Evolutionary conservation across 2,113 vertebrate genomes (phyloP), one percentile per base, ranked within the genome.

Genomic region (Pyxicephalus adspersus): DNA sequence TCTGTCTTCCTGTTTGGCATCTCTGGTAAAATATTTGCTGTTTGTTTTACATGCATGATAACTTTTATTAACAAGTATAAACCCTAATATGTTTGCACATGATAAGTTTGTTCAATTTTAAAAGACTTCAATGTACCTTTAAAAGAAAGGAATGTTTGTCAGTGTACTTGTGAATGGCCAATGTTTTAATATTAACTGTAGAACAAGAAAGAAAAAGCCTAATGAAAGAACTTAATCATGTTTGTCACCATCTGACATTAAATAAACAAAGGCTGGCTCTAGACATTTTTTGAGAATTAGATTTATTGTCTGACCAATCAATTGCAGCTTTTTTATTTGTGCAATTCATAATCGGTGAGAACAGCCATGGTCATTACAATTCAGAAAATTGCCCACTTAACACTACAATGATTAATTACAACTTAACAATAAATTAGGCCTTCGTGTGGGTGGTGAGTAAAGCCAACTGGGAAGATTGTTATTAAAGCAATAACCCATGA

Each of bases 401-500:
- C 29, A 23, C 17, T 28, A 68, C 8, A 74, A 60, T 58, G 65
- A 80, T 61, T 45, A 51, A 50, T 60, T 58, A 51, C 51, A 7
- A n/a, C 64, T 50, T 61, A 50, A 68, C 51, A 17, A 70, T 61
- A 70, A 60, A 70, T 61, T 28, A 51, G 29, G 54, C 29, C 7
- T 70, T 45, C 8, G 34, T 38, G 31, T 70, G 77, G 50, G 54
- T 70, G 34, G 77, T 28, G 51, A 68, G 11, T 25, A 54, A 17
- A 58, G 18, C 23, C 20, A 60, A 51, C 34, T 5, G 34, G 55
- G 64, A 79, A 38, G 50, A 31, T 70, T 70, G 64, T 80, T 70
- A 70, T 80, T 80, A 68, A n/a, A 28, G 65, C 65, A 58, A 45
- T 64, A 22, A 64, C 23, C 65, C 29, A 31, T 70, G 77, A 80